Conservation (phyloP, 2,888 invertebrate genomes). For the Penaeus monodon region DNA sequence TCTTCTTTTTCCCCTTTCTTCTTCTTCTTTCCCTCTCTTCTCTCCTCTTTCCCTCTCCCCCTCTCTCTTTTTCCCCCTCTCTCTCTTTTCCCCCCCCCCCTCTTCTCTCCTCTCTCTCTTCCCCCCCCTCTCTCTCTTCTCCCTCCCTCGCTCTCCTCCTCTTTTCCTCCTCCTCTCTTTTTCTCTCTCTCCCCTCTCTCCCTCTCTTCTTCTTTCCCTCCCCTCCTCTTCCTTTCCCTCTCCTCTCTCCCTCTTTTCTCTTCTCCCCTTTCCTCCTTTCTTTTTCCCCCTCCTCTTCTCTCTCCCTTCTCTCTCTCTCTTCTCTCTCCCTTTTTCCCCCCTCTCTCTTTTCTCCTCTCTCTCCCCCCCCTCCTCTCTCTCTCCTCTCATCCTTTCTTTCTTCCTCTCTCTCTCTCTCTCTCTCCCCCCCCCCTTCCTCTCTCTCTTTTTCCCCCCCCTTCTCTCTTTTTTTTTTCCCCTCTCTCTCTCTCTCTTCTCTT, state of each 20-base stretch:
- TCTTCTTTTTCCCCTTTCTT: not conserved
- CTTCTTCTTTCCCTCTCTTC: not conserved
- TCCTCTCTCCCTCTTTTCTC: not conserved
- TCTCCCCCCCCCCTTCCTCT: not conserved
- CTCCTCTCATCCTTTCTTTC: not conserved
- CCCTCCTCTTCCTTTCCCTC: too few species aligned
- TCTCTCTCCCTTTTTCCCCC: too few species aligned
- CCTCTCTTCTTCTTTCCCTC: not conserved
- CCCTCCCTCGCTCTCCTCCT: not conserved
- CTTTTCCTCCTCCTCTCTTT: not conserved
- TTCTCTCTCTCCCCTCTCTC: too few species aligned
- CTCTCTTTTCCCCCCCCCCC: not conserved
- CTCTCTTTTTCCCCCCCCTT: not conserved
- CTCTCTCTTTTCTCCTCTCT: not conserved
- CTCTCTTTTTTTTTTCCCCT: not conserved
- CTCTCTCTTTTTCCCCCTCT: not conserved
- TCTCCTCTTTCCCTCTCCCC: not conserved
- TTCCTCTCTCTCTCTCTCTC: not conserved
- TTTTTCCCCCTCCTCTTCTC: not conserved
- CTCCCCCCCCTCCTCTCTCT: not conserved
- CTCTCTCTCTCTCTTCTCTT: not conserved
- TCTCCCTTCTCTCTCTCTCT: too few species aligned
- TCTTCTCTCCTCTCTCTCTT: not conserved
- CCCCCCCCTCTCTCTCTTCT: too few species aligned
- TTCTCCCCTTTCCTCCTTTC: too few species aligned